Conservation (phyloP, 2,888 invertebrate genomes). For the Yponomeuta evonymella region DNA sequence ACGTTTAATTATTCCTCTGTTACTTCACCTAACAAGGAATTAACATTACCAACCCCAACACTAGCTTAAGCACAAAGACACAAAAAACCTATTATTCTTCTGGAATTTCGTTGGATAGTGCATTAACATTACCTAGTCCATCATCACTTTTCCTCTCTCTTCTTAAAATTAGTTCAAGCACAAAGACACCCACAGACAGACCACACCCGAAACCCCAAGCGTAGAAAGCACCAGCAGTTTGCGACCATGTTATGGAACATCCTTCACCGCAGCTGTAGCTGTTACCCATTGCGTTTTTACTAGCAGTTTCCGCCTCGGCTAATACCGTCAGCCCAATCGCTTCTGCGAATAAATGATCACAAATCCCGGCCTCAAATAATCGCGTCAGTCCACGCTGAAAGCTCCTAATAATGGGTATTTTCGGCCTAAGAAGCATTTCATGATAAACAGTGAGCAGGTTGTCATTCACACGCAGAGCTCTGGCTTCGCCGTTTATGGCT, state of each 20-base stretch:
- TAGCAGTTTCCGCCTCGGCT: slow-evolving; percentile 38
- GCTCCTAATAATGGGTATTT: slow-evolving; percentile 31
- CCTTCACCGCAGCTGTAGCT: slow-evolving; percentile 53
- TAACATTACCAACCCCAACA: slow-evolving; percentile 8
- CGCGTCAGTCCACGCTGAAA: slow-evolving; percentile 35
- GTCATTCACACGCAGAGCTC: slow-evolving; percentile 37
- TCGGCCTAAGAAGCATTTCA: slow-evolving; percentile 50
- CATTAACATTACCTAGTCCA: not conserved
- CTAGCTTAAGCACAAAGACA: slow-evolving; percentile 41
- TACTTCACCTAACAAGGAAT: not conserved
- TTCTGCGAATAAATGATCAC: slow-evolving; percentile 40
- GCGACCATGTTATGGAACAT: slow-evolving; percentile 44
- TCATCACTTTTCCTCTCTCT: not conserved
- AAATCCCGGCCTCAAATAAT: slow-evolving; percentile 57
- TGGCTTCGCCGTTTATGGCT: slow-evolving; percentile 48
- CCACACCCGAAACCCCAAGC: slow-evolving; percentile 45
- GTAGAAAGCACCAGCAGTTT: slow-evolving; percentile 46
- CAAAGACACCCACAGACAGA: slow-evolving; percentile 39
- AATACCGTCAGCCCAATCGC: slow-evolving; percentile 44
- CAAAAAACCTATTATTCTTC: no score
- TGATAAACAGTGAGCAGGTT: slow-evolving; percentile 47
- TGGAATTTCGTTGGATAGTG: not conserved
- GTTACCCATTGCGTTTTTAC: slow-evolving; percentile 39
- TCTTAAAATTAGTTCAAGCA: slow-evolving; percentile 33
- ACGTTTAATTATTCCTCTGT: no score